Conservation (phyloP, 2,888 invertebrate genomes). For the Diadromus collaris region DNA sequence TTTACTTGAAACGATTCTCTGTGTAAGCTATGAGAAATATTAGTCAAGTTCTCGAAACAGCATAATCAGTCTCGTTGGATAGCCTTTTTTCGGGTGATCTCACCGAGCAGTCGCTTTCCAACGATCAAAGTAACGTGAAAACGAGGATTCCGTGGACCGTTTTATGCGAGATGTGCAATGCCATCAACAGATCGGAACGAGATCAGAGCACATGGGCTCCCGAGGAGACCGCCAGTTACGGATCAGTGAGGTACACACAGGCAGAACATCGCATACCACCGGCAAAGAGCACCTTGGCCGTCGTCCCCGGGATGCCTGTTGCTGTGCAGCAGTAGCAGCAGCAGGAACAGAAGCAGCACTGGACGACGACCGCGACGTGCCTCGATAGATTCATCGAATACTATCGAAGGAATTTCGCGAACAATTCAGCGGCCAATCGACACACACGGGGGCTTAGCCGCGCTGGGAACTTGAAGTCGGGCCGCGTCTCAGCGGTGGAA, state of each 20-base stretch:
- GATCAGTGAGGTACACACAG: constrained; percentile 25
- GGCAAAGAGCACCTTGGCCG: constrained; percentile 33
- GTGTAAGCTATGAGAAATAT: too few relatives aligned
- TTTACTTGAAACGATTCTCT: too few relatives aligned
- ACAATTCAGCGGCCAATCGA: constrained; percentile 78
- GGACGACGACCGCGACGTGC: constrained; percentile 75
- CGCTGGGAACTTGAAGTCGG: constrained; percentile 66
- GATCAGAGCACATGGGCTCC: constrained; percentile 53
- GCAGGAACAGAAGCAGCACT: constrained; percentile 53
- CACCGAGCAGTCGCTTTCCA: background rate
- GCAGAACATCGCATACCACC: constrained; percentile 47
- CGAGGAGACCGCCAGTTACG: constrained; percentile 72
- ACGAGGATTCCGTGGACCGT: constrained; percentile 66
- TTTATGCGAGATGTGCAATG: constrained; percentile 64
- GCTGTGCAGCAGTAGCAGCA: constrained; percentile 35
- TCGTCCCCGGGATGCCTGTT: constrained; percentile 53
- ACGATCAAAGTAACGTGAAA: background rate
- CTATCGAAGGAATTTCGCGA: constrained; percentile 79
- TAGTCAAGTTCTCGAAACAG: too few relatives aligned
- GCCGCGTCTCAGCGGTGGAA: constrained; percentile 72
- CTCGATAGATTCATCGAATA: constrained; percentile 80
- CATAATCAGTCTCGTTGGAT: too few relatives aligned
- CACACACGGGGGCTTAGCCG: constrained; percentile 74
- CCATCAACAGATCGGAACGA: constrained; percentile 22
- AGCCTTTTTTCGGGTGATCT: too few relatives aligned